These are phyloP conservation scores for Corvus hawaiiensis DNA, from an alignment of 2,113 vertebrate genomes.

Conservation along the genomic window DNA sequence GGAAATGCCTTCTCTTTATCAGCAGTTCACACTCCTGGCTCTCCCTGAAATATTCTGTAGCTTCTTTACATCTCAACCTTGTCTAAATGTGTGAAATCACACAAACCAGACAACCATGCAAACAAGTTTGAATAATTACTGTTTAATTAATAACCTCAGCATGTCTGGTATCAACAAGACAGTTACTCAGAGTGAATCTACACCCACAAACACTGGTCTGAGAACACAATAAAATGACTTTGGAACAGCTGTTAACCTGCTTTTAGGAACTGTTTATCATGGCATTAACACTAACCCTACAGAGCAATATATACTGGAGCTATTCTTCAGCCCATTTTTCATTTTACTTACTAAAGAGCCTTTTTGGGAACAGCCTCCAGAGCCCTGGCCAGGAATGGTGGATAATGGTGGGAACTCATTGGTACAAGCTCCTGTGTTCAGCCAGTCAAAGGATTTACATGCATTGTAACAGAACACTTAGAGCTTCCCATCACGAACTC, in stretches of 20 bases:
- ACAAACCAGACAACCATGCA: background rate
- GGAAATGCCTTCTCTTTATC: background rate
- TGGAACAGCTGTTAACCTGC: background rate
- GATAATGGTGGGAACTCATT: slow-evolving; percentile 46
- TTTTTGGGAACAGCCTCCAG: background rate
- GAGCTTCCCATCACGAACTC: background rate
- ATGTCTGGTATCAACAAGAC: background rate
- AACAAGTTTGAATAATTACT: background rate
- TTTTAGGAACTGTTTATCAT: background rate
- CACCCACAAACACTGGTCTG: background rate
- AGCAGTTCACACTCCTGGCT: background rate
- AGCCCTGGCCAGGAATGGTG: background rate
- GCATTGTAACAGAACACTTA: slow-evolving; percentile 26
- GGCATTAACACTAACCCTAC: background rate
- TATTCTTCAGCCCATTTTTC: background rate
- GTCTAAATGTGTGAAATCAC: background rate
- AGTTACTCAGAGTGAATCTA: background rate
- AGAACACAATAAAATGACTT: background rate
- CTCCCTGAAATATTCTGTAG: background rate
- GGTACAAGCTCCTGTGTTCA: slow-evolving; percentile 38
- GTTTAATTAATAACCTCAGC: background rate
- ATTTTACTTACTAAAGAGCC: background rate
- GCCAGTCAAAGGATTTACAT: background rate
- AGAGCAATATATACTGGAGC: background rate
- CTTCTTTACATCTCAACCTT: background rate